Conservation (phyloP, 1,140 invertebrate genomes). For the Cepaea nemoralis region DNA sequence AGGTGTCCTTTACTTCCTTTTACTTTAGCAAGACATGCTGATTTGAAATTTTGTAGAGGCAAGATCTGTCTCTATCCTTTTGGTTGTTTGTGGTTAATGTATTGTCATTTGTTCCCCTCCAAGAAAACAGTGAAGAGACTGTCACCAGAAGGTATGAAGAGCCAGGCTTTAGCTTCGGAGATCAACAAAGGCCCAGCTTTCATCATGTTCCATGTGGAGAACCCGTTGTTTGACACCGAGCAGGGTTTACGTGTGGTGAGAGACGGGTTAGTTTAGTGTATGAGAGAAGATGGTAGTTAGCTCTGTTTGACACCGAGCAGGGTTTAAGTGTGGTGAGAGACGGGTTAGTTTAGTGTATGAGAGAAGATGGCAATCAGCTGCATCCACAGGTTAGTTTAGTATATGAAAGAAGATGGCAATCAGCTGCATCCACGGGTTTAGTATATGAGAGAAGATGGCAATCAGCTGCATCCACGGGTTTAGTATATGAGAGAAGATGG, state of each 20-base stretch:
- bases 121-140: conserved; percentile 66
- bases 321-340: conserved; percentile 25
- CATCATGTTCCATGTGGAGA: conserved; percentile 65
- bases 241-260: conserved; percentile 31
- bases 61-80: too few relatives aligned
- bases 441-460: too few relatives aligned
- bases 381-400: too few relatives aligned
- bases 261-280: conserved; percentile 32
- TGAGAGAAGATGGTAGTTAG: not conserved
- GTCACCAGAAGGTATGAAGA: conserved; percentile 66
- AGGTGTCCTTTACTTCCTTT: too few relatives aligned
- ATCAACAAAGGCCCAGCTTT: conserved; percentile 63
- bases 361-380: too few relatives aligned
- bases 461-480: too few relatives aligned
- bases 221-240: conserved; percentile 14
- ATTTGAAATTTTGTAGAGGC: too few relatives aligned
- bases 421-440: too few relatives aligned
- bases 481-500: too few relatives aligned
- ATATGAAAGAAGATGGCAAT: too few relatives aligned
- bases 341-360: conserved; percentile 25
- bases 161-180: conserved; percentile 57
- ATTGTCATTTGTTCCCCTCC: conserved; percentile 35
- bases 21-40: too few relatives aligned
- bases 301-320: conserved; percentile 9
- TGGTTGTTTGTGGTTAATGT: too few relatives aligned